Percentiles rank a stretch among this genome's conserved stretches.
Evolutionary conservation across 37 sponge, comb jelly and placozoan species (phyloP).

Genomic region (Beroe ovata): DNA sequence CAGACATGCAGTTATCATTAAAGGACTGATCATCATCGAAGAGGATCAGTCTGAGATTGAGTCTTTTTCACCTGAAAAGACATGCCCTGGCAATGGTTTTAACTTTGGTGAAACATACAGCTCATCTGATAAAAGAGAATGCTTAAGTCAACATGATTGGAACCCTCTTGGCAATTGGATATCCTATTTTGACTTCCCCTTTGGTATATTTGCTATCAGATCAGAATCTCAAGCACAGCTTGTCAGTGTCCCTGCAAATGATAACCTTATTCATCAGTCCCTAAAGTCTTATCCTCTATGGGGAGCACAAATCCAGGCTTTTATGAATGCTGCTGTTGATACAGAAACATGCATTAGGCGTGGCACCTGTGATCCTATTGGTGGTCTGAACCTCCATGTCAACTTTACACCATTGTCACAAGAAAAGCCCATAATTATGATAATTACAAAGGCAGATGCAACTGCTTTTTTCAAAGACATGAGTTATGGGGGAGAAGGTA

Average conservation of each 20-base stretch:
- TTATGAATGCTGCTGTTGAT: slow-evolving; percentile 49
- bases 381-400: not conserved
- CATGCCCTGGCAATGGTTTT: slow-evolving; percentile 58
- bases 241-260: not conserved
- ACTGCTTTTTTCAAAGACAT: slow-evolving; percentile 46
- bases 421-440: not conserved
- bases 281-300: slow-evolving; percentile 2
- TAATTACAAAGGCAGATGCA: slow-evolving; percentile 50
- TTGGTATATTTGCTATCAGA: slow-evolving; percentile 20
- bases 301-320: slow-evolving; percentile 5
- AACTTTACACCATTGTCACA: not conserved
- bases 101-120: not conserved
- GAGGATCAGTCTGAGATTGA: not conserved
- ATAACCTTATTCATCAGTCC: not conserved
- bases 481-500: slow-evolving; percentile 36
- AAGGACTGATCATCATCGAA: slow-evolving; percentile 2
- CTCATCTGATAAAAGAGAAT: not conserved
- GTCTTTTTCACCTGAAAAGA: slow-evolving; percentile 13
- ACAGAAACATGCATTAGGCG: slow-evolving; percentile 47
- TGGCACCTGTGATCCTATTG: slow-evolving; percentile 50
- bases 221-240: not conserved
- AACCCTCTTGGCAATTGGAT: slow-evolving; percentile 54
- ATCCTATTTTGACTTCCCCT: slow-evolving; percentile 22
- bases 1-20: not conserved
- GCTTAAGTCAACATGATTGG: not conserved